phyloP scores from a whole-genome alignment of 64 coral and sea anemone species.

The Anthopleura sola region DNA sequence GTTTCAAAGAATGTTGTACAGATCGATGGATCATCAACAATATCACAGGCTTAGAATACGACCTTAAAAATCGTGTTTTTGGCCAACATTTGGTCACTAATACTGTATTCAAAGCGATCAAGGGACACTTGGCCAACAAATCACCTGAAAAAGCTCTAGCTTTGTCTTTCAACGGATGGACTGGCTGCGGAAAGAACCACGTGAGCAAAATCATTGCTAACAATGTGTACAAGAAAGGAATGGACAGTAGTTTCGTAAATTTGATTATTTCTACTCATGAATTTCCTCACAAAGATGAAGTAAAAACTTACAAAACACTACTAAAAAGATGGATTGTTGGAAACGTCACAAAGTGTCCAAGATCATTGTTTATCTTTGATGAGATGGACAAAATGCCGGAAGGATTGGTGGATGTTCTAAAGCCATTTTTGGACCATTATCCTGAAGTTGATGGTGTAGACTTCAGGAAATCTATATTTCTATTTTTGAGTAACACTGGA shows the following conservation, averaged over 20 bases:
- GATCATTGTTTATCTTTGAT: slow-evolving; percentile 89
- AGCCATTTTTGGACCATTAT: slow-evolving; percentile 80
- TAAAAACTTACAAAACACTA: slow-evolving; percentile 46
- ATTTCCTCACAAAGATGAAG: slow-evolving; percentile 60
- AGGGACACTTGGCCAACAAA: slow-evolving; percentile 70
- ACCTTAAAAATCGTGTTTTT: slow-evolving; percentile 55
- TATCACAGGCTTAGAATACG: slow-evolving; percentile 54
- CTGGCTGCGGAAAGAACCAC: slow-evolving; percentile 81
- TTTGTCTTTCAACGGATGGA: slow-evolving; percentile 92
- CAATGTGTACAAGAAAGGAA: slow-evolving; percentile 68
- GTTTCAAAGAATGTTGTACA: slow-evolving; percentile 65
- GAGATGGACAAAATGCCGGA: slow-evolving; percentile 96
- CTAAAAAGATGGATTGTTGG: slow-evolving; percentile 38
- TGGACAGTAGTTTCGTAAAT: slow-evolving; percentile 73
- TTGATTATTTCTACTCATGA: slow-evolving; percentile 87
- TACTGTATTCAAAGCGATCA: slow-evolving; percentile 61
- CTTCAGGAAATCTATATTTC: slow-evolving; percentile 77
- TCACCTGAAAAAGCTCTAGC: slow-evolving; percentile 70
- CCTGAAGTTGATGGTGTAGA: slow-evolving; percentile 61
- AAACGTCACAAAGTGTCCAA: slow-evolving; percentile 53
- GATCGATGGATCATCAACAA: slow-evolving; percentile 61
- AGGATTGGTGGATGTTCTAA: slow-evolving; percentile 77
- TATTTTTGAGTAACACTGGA: slow-evolving; percentile 93
- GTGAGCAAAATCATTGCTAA: slow-evolving; percentile 86
- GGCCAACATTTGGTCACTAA: slow-evolving; percentile 82